A percentile compares a stretch with the other conserved stretches of the same genome.
Evolutionary conservation across 2,888 invertebrate species (phyloP).

Genomic region (Sphaerophoria rueppellii): DNA sequence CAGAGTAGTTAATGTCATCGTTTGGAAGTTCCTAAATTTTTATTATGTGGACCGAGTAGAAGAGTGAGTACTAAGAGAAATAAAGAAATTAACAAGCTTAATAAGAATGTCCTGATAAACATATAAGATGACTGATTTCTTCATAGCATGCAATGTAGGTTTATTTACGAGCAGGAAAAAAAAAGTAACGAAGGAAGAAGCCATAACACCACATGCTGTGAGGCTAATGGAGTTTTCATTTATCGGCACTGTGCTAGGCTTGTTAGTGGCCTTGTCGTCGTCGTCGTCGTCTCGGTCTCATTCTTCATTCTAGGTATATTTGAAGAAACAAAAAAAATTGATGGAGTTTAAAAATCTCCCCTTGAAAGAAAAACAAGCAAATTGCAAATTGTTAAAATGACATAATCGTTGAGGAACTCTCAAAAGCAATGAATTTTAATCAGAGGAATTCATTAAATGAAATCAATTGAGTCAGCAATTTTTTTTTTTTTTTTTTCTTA

Average conservation of each 20-base stretch:
- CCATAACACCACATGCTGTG: constrained; percentile 78
- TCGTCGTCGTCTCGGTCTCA: too few species aligned
- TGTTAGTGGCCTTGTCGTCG: constrained; percentile 33
- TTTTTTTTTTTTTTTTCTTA: not conserved
- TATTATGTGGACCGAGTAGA: constrained; percentile 4
- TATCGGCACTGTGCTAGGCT: constrained; percentile 43
- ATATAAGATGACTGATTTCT: constrained; percentile 39
- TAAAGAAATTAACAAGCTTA: constrained; percentile 62
- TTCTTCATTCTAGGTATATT: not conserved
- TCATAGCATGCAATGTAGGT: constrained; percentile 23
- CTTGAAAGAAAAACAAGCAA: not conserved
- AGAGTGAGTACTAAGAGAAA: constrained; percentile 8
- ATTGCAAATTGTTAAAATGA: constrained; percentile 1
- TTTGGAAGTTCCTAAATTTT: constrained; percentile 34
- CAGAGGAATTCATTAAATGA: constrained; percentile 2
- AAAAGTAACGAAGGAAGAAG: constrained; percentile 33
- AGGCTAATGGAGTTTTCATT: constrained; percentile 78
- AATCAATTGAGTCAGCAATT: not conserved
- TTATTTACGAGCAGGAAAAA: not conserved
- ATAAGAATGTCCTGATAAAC: constrained; percentile 54
- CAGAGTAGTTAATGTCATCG: constrained; percentile 45
- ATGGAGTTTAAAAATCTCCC: not conserved
- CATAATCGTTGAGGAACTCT: not conserved
- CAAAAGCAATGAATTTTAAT: not conserved
- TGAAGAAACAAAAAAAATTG: not conserved